Evolutionary conservation across 1,140 invertebrate species (phyloP).

Genomic region (Anoplolepis gracilipes): DNA sequence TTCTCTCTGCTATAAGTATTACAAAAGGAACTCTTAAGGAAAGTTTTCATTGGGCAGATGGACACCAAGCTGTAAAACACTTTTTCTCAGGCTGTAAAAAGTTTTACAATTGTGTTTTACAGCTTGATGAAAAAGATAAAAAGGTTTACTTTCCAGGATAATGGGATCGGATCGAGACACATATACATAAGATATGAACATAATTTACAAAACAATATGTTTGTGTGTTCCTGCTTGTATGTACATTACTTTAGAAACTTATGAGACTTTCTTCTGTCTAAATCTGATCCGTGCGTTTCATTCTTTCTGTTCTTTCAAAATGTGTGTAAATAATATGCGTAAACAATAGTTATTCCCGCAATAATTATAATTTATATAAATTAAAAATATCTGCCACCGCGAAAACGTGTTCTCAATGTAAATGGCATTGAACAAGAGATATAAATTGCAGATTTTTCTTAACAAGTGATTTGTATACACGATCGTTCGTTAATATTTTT

Average conservation of each 20-base stretch:
- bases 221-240: slow-evolving; percentile 1
- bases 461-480: slow-evolving; percentile 61
- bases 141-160: slow-evolving; percentile 51
- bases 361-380: slow-evolving; percentile 45
- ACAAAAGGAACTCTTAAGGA: slow-evolving; percentile 73
- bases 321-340: neutral
- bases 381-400: slow-evolving; percentile 45
- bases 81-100: slow-evolving; percentile 37
- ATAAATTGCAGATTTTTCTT: slow-evolving; percentile 62
- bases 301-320: neutral
- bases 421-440: slow-evolving; percentile 46
- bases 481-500: slow-evolving; percentile 16
- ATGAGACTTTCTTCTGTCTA: neutral
- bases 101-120: slow-evolving; percentile 48
- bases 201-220: slow-evolving; percentile 58
- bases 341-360: slow-evolving; percentile 5
- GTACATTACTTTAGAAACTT: slow-evolving; percentile 30
- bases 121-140: slow-evolving; percentile 63
- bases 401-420: slow-evolving; percentile 8
- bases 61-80: slow-evolving; percentile 49
- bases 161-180: slow-evolving; percentile 58
- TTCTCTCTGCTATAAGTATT: slow-evolving; percentile 69
- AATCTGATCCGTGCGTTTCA: neutral
- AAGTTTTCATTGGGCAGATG: slow-evolving; percentile 61
- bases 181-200: slow-evolving; percentile 56